Conservation (phyloP, 2,797 vertebrate species). For the Pyrocephalus nanus region DNA sequence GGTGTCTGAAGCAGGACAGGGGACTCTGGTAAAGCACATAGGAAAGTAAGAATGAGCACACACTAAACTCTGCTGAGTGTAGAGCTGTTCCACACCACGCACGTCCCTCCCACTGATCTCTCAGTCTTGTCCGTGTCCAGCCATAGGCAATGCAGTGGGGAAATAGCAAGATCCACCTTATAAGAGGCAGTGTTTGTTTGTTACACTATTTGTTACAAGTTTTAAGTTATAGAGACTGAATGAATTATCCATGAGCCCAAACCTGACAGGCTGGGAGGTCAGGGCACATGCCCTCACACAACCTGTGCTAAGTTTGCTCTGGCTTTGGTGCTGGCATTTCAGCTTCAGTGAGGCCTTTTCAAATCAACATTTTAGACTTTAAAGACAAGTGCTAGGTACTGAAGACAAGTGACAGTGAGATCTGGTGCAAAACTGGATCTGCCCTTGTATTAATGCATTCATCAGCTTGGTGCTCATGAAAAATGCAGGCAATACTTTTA, state of each 20-base stretch:
- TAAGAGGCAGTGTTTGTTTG: background rate
- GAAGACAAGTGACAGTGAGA: background rate
- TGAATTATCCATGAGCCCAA: background rate
- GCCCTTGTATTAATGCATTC: background rate
- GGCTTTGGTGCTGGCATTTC: background rate
- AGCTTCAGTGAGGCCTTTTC: background rate
- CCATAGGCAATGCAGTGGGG: background rate
- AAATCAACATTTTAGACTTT: background rate
- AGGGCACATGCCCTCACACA: background rate
- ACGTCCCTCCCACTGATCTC: background rate
- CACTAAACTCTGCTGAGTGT: background rate
- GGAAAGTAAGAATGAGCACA: background rate
- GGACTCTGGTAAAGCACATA: fast-evolving
- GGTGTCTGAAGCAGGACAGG: background rate
- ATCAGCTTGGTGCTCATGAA: background rate
- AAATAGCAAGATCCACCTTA: background rate
- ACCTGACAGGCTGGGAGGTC: background rate
- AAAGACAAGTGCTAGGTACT: background rate
- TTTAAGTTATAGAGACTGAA: background rate
- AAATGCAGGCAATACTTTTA: constrained; percentile 5
- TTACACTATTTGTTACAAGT: background rate
- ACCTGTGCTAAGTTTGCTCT: background rate
- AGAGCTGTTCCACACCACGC: fast-evolving
- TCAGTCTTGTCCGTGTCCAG: background rate
- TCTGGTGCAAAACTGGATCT: background rate